phyloP scores from a whole-genome alignment of 2,797 vertebrate species.

The Pyrrhura leucotis region DNA sequence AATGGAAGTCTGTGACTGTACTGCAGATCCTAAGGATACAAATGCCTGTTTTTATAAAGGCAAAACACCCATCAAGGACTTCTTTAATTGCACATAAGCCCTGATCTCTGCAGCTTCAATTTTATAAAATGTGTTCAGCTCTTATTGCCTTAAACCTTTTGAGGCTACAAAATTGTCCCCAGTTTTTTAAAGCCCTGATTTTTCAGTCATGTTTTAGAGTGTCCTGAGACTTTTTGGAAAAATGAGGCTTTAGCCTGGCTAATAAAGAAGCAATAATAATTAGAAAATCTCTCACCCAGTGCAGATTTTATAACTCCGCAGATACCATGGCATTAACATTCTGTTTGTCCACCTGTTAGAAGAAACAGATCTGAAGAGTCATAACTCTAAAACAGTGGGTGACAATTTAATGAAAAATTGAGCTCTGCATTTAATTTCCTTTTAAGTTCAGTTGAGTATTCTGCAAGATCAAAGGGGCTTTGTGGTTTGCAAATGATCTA shows the following conservation, averaged over 20 bases:
- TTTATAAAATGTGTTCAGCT: background rate
- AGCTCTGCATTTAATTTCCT: conserved; percentile 75
- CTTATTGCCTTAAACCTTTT: background rate
- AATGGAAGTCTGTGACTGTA: background rate
- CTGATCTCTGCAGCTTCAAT: background rate
- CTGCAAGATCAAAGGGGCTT: conserved; percentile 71
- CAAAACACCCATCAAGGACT: background rate
- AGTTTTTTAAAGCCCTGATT: conserved; percentile 6
- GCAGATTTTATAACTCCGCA: conserved; percentile 57
- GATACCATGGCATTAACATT: conserved; percentile 69
- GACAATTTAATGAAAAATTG: conserved; percentile 79
- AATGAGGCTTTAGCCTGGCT: conserved; percentile 28
- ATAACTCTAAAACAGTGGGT: conserved; percentile 75
- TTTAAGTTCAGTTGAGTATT: conserved; percentile 74
- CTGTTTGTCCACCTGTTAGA: conserved; percentile 74
- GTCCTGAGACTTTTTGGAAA: conserved; percentile 24
- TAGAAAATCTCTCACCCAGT: conserved; percentile 43
- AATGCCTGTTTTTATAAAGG: background rate
- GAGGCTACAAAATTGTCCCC: conserved; percentile 24
- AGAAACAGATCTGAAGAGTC: conserved; percentile 72
- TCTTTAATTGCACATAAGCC: background rate
- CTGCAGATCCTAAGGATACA: background rate
- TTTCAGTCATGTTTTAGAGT: background rate
- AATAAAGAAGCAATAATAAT: conserved; percentile 60
- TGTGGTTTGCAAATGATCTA: conserved; percentile 72